These are phyloP conservation scores for Teleiodes luculella DNA, from an alignment of 2,888 invertebrate species.

Conservation along the genomic window DNA sequence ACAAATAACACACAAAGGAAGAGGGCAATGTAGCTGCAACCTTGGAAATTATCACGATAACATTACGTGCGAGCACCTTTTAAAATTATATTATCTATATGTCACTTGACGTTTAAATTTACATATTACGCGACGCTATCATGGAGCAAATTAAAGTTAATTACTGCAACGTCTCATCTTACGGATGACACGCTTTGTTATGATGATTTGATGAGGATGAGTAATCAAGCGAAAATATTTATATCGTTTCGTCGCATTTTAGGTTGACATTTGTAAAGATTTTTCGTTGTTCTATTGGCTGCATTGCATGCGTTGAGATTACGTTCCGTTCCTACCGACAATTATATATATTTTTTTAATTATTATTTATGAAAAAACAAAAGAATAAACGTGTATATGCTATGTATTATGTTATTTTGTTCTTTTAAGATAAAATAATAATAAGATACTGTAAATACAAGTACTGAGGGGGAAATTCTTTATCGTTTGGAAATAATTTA, in stretches of 20 bases:
- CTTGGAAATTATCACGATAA: slow-evolving; percentile 5
- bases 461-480: too few relatives aligned
- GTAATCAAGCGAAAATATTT: slow-evolving; percentile 24
- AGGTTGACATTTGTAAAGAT: slow-evolving; percentile 33
- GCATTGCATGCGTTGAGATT: too few relatives aligned
- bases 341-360: too few relatives aligned
- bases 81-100: neutral
- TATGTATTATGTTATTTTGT: too few relatives aligned
- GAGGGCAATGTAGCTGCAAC: neutral
- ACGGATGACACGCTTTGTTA: slow-evolving; percentile 34
- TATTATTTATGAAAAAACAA: too few relatives aligned
- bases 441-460: too few relatives aligned
- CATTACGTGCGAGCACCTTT: slow-evolving; percentile 5
- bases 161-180: slow-evolving; percentile 28
- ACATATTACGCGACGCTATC: neutral
- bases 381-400: too few relatives aligned
- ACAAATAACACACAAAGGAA: slow-evolving; percentile 23
- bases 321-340: too few relatives aligned
- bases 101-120: neutral
- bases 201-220: slow-evolving; percentile 28
- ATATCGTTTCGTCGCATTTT: slow-evolving; percentile 33
- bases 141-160: neutral
- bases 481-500: too few relatives aligned
- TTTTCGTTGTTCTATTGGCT: slow-evolving; percentile 9
- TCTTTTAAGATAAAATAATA: too few relatives aligned